These are phyloP conservation scores for Eupelmus urozonus DNA, from an alignment of 2,888 invertebrate species.

Conservation along the genomic window DNA sequence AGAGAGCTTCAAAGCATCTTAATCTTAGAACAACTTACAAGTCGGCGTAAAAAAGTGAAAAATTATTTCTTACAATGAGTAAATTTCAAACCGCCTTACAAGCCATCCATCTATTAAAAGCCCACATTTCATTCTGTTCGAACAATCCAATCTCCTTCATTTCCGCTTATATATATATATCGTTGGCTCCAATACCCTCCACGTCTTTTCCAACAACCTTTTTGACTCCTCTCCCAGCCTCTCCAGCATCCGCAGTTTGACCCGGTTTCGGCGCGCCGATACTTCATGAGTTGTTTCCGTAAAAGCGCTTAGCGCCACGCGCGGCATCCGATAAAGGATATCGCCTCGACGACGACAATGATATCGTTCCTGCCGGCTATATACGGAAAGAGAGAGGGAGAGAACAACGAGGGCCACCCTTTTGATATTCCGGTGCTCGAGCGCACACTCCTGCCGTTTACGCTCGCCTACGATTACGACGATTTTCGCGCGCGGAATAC, in stretches of 20 bases:
- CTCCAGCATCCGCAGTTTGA: background rate
- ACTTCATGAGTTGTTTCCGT: conserved; percentile 10
- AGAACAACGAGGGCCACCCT: background rate
- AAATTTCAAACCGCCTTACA: too few relatives aligned
- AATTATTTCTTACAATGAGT: too few relatives aligned
- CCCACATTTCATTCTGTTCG: background rate
- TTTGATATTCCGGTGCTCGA: conserved; percentile 2
- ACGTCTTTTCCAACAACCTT: too few relatives aligned
- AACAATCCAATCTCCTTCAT: too few relatives aligned
- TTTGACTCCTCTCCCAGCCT: background rate
- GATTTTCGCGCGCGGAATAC: too few relatives aligned
- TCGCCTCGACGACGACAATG: conserved; percentile 17
- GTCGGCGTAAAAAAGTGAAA: too few relatives aligned
- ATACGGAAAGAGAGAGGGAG: background rate
- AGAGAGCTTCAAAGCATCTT: too few relatives aligned
- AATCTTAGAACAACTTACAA: too few relatives aligned
- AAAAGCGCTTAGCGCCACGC: background rate
- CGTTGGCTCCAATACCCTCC: too few relatives aligned
- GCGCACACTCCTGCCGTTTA: too few relatives aligned
- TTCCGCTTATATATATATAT: background rate
- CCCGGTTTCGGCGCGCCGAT: background rate
- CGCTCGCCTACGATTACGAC: background rate
- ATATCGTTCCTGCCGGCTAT: background rate
- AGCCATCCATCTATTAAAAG: too few relatives aligned
- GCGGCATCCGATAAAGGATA: conserved; percentile 18